Base-by-base conservation (phyloP, 92 coral and sea anemone genomes). In the Zoanthus gigantus region DNA sequence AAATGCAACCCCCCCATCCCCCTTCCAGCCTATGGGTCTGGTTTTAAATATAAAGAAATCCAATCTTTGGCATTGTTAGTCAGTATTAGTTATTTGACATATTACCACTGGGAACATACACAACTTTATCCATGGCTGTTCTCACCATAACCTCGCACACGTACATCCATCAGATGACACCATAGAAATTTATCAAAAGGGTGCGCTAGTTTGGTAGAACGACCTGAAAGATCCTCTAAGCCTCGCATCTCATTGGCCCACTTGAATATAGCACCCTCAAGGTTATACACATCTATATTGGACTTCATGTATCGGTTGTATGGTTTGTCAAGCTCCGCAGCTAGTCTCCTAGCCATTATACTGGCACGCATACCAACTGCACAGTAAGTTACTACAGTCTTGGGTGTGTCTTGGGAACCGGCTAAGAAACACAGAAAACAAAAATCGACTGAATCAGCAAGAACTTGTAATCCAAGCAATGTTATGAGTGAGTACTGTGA, bases 201-300 rank as follows among this genome's bases (percentile, higher is more conserved):
- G 63, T 81, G 85, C 16, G 85, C 85, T 14, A 80, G 74, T 3
- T 29, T 23, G 85, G 74, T 81, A 50, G 37, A 56, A 23, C 44
- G 75, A 0, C 76, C 85, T 8, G 85, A 63, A 5, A 89, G 90
- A n/a, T 92, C 94, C 9, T 91, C 85, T 69, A 96, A 74, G 52
- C 80, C 89, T 80, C 84, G 92, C 58, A 92, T 81, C 82, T 96
- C 98, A 45, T 96, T 94, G 54, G 90, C 98, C 98, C 98, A 96
- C 74, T 96, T 94, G 87, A 94, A 93, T 50, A 96, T 91, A 9
- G 98, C 84, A 23, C 98, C 98, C 83, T 93, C 98, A 57, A 96
- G 89, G 60, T 88, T 94, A 82, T 85, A 94, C 44, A 93, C 82
- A 6, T 90, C 86, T 45, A 86, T 82, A 32, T 28, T 56, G 0